These are phyloP conservation scores for Zootoca vivipara DNA, from an alignment of 2,113 vertebrate genomes.

Conservation along the genomic window DNA sequence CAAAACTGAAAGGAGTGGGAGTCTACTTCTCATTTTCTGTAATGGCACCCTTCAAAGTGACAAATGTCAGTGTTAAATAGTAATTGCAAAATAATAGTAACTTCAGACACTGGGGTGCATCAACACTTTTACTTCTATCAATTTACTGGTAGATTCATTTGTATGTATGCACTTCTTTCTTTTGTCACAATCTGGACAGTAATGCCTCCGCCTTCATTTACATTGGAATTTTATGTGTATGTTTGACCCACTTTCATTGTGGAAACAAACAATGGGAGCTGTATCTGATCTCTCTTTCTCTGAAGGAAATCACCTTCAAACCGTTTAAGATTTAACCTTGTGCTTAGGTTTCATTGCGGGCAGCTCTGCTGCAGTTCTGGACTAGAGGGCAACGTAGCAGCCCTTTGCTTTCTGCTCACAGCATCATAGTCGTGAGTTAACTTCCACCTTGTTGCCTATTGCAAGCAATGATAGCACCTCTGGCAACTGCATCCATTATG, in stretches of 20 bases:
- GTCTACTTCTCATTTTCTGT: neutral
- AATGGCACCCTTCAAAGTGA: neutral
- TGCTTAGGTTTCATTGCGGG: neutral
- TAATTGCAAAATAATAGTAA: neutral
- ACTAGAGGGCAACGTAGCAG: neutral
- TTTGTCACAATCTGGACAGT: neutral
- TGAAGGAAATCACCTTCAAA: neutral
- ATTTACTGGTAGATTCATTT: neutral
- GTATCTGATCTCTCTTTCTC: neutral
- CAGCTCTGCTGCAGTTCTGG: neutral
- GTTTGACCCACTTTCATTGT: neutral
- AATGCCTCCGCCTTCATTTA: neutral
- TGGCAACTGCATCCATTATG: neutral
- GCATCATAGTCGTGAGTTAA: neutral
- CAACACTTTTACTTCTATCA: neutral
- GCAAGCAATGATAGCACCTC: neutral
- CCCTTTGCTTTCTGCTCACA: neutral
- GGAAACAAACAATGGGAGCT: neutral
- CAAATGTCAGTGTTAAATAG: neutral
- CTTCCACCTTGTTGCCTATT: neutral
- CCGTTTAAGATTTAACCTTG: neutral
- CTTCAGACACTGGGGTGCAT: neutral
- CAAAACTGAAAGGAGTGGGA: neutral
- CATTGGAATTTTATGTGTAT: neutral
- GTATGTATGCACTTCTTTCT: neutral